Evolutionary conservation across 2,113 vertebrate genomes (phyloP), one percentile per base, ranked within the genome.

Genomic region (Hypomesus transpacificus): DNA sequence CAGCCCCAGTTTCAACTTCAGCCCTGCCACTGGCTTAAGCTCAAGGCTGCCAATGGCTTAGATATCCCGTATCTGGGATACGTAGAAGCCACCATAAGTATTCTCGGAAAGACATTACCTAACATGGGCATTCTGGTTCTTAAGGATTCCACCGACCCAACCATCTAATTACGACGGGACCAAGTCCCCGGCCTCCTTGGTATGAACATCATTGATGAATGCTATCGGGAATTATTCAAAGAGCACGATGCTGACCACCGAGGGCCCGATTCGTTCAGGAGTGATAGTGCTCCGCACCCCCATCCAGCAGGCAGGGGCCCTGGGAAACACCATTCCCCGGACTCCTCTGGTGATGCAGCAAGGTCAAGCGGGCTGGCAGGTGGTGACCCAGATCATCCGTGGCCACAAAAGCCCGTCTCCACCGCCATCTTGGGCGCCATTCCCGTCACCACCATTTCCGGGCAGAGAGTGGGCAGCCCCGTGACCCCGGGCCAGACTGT

Each of bases 271-370:
- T 58, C 95, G 94, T 22, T 93, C 96, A 46, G 96, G 96, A 9
- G 94, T 98, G 94, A 95, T 96, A 0, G 95, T 98, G 58, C 96
- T 98, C 77, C 90, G 96, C 77, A 87, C 95, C 0, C 96, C 96
- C 0, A 91, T 97, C 67, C 94, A 95, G 78, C 96, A 96, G 86
- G 82, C 94, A 0, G 87, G 89, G 53, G 0, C 94, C 0, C 84
- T 98, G 60, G 95, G 95, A 21, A 98, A 98, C 87, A 87, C 95
- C 3, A 92, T 97, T 76, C 93, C 97, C n/a, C 90, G 95, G 60
- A 93, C 96, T 1, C 96, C 96, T 31, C 91, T 98, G 22, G 88
- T 98, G 87, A 93, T 98, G 68, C 96, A 98, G 52, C 96, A 95
- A 95, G 96, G 95, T 88, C 90, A 96, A 75, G 90, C 93, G 66